Evolutionary conservation across 2,797 vertebrate species (phyloP), one percentile per base, ranked within the genome.

Genomic region (Lepus townsendii): DNA sequence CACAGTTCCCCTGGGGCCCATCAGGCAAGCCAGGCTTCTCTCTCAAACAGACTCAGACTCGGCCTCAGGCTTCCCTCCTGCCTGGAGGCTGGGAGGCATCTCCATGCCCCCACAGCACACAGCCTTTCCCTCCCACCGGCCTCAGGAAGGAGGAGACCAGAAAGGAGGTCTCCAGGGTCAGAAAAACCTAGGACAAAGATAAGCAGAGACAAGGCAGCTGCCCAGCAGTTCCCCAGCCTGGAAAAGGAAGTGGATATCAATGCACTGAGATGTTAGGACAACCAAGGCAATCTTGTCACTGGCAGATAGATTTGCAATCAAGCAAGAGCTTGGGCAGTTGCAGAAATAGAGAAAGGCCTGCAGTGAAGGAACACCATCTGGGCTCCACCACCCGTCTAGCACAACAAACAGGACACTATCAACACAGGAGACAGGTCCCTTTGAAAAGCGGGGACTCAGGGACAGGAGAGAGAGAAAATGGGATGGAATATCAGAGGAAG

Each of bases 241-340:
- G 66, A 84, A 97, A 95, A 91, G 62, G 90, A 95, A 95, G 76
- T 69, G 93, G 88, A 91, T 52, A 75, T 83, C 47, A 69, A 13
- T 54, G 27, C 66, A 96, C 50, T 0, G 8, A 60, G 54, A 65
- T 90, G 76, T 88, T 95, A 77, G 57, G 92, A 96, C 95, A 94
- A 90, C 65, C n/a, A 88, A 92, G 9, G 71, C 72, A 91, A 69
- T 68, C 79, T 47, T 1, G 0, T 91, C 50, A 12, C 62, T 92
- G 84, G 68, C 77, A 95, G 83, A 87, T 94, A 16, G 54, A 57
- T 47, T 75, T 95, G 91, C 76, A 96, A 96, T 94, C 77, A 95
- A 91, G 80, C 73, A 84, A 95, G 62, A 72, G 20, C 68, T 91
- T 69, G 66, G 91, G 75, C 19, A 89, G 86, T 95, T 0, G 1